These are phyloP conservation scores for Euleptes europaea DNA, from an alignment of 2,113 vertebrate genomes.

Conservation along the genomic window DNA sequence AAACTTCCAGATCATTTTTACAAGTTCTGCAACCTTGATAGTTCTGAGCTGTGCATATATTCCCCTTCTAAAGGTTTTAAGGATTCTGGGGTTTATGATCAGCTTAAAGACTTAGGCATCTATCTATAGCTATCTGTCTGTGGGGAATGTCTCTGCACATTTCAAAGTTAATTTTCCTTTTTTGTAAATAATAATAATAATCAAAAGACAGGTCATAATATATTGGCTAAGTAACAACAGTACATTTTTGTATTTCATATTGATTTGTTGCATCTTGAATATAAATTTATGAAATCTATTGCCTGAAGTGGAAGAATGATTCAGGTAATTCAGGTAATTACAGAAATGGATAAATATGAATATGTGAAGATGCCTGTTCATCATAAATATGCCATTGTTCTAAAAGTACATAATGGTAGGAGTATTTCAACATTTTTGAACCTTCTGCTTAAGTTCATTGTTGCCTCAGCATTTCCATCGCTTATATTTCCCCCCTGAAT, in stretches of 20 bases:
- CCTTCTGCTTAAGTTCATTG: not conserved
- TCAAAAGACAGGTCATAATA: not conserved
- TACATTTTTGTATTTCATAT: not conserved
- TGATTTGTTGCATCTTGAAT: not conserved
- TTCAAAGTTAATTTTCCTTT: conserved; percentile 13
- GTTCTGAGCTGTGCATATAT: not conserved
- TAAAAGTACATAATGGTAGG: not conserved
- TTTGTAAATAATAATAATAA: not conserved
- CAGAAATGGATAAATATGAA: not conserved
- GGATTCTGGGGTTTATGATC: not conserved
- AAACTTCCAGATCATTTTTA: not conserved
- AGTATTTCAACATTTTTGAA: not conserved
- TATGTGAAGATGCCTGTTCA: not conserved
- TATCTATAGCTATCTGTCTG: not conserved
- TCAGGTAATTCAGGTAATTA: not conserved
- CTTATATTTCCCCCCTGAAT: not conserved
- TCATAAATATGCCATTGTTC: not conserved
- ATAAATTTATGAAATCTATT: not conserved
- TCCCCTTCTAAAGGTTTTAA: not conserved
- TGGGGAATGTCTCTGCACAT: not conserved
- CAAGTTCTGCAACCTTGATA: not conserved
- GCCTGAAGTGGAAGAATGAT: not conserved
- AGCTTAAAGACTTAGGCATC: not conserved
- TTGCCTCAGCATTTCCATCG: not conserved
- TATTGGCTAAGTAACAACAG: not conserved